Evolutionary conservation across 2,113 vertebrate species (phyloP).

Genomic region (Chaetodon auriga): DNA sequence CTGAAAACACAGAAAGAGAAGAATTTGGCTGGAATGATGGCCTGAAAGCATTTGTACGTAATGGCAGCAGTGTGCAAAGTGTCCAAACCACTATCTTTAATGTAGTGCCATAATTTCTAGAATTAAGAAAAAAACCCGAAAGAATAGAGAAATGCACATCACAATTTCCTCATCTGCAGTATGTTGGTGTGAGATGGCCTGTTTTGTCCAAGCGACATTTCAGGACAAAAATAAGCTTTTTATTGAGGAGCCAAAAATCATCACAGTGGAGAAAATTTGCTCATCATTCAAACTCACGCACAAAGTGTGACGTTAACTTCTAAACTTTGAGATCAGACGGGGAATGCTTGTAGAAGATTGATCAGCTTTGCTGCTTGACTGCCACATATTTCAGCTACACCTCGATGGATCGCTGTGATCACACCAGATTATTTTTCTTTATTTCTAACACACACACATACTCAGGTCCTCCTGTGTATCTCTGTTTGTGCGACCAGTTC

Average conservation of each 20-base stretch:
- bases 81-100: background rate
- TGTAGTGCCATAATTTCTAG: background rate
- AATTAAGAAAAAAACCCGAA: background rate
- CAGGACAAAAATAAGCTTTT: background rate
- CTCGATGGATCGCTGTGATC: background rate
- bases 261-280: background rate
- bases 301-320: background rate
- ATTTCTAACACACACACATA: background rate
- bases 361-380: background rate
- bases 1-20: background rate
- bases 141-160: background rate
- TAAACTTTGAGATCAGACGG: background rate
- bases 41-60: background rate
- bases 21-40: background rate
- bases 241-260: background rate
- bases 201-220: background rate
- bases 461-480: background rate
- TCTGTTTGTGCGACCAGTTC: background rate
- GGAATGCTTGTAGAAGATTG: background rate
- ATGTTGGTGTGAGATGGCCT: background rate
- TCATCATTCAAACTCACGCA: too few species aligned
- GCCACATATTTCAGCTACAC: background rate
- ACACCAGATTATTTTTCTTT: background rate
- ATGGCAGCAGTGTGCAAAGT: background rate
- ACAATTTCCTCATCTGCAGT: background rate